Base-by-base conservation (phyloP, 1,140 invertebrate species). In the Drosophila ananassae region DNA sequence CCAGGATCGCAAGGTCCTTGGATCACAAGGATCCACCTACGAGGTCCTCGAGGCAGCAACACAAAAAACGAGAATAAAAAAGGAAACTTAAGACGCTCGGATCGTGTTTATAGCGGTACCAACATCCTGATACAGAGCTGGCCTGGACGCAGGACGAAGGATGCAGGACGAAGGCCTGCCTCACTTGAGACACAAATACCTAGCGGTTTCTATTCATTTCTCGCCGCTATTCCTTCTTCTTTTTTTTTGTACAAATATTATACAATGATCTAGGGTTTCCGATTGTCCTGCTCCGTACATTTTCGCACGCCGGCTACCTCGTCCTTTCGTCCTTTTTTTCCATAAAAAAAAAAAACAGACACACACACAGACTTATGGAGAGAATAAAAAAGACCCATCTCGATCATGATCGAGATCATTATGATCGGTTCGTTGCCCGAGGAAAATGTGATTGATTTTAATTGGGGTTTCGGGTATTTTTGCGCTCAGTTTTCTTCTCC, bases 101-200 rank as follows among this genome's bases (percentile, higher is more conserved):
- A 82, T 57, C 82, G 78, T 89, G 78, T 80, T 80, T 69, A 87
- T 87, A 87, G 82, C 82, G 82, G 82, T 87, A 87, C 83, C 83
- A 76, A 87, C 79, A 87, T 87, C 82, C 82, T 87, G 82, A 78
- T 75, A 46, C 73, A 55, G 59, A 57, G 60, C 66, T 69, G 9
- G 10, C 73, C 67, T 63, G 82, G 82, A 80, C 81, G 72, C 78
- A 76, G 77, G 78, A 79, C 80, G 71, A 69, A 76, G 76, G 77
- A 75, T 52, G 64, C 37, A 79, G 46, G 47, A 56, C 54, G 47
- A 12, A 37, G 34, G 34, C 10, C 10, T 8, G 5, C 25, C 32
- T 37, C 34, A 89, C 83, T 89, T 76, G 46, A 78, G 41, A 63
- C 77, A 81, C 74, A 87, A 79, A 78, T 56, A 56, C 73, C 81